Percentiles rank a stretch among this genome's conserved stretches.
Evolutionary conservation across 2,888 invertebrate genomes (phyloP).

Genomic region (Thymelicus lineola): DNA sequence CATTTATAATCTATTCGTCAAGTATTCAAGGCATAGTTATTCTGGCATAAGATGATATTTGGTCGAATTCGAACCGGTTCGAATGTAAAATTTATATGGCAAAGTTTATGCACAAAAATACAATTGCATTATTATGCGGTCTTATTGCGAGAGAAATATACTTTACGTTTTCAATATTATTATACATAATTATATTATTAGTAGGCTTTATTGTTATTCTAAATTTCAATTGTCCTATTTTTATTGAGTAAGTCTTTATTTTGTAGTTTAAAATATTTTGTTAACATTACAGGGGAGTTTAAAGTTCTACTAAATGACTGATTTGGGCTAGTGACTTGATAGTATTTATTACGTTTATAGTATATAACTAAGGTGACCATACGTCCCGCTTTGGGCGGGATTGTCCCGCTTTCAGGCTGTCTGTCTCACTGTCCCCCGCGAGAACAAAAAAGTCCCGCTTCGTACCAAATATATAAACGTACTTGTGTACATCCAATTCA

Average conservation of each 20-base stretch:
- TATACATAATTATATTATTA: neutral
- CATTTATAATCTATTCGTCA: no score
- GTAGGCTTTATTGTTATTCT: neutral
- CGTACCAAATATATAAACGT: no score
- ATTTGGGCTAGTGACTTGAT: slow-evolving; percentile 6
- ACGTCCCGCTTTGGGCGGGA: no score
- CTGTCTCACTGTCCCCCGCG: no score
- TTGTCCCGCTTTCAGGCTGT: no score
- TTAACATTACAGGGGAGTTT: neutral
- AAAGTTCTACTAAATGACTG: neutral
- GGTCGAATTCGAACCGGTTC: no score
- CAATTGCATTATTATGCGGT: neutral
- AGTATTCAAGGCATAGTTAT: no score
- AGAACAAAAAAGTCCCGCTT: no score
- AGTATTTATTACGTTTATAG: neutral
- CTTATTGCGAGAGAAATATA: neutral
- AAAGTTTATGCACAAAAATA: neutral
- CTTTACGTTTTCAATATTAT: neutral
- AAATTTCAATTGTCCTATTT: neutral
- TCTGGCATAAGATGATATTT: no score
- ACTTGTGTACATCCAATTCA: no score
- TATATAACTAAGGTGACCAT: no score
- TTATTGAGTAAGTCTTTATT: neutral
- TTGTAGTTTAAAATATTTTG: neutral
- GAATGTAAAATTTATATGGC: neutral